Evolutionary conservation across 2,888 invertebrate genomes (phyloP).

Genomic region (Sphecodes monilicornis): DNA sequence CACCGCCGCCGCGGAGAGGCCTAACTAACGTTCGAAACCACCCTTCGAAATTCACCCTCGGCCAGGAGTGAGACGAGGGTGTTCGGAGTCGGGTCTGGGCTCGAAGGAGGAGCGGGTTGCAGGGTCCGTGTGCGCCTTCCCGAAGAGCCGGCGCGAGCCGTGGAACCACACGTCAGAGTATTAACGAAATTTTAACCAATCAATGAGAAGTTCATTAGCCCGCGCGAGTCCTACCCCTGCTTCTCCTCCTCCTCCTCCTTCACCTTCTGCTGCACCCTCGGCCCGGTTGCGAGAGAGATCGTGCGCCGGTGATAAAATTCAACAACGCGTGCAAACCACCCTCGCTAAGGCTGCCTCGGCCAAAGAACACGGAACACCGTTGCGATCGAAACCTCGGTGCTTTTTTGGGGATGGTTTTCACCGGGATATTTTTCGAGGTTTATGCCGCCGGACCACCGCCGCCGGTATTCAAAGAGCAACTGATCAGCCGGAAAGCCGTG

Average conservation of each 20-base stretch:
- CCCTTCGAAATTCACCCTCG: slow-evolving; percentile 81
- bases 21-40: slow-evolving; percentile 78
- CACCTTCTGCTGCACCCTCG: not conserved
- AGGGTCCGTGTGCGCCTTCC: slow-evolving; percentile 61
- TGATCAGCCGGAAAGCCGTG: slow-evolving; percentile 52
- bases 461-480: slow-evolving; percentile 55
- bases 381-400: not conserved
- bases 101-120: slow-evolving; percentile 65
- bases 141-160: slow-evolving; percentile 71
- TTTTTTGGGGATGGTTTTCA: not conserved
- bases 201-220: slow-evolving; percentile 84
- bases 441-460: slow-evolving; percentile 21
- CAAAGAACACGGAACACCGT: slow-evolving; percentile 22
- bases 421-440: slow-evolving; percentile 25
- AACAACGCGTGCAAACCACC: slow-evolving; percentile 64
- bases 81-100: slow-evolving; percentile 53
- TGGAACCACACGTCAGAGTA: slow-evolving; percentile 81
- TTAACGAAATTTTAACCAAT: slow-evolving; percentile 84
- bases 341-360: not conserved
- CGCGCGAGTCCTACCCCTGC: slow-evolving; percentile 65
- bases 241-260: not conserved
- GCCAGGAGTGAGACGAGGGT: slow-evolving; percentile 77
- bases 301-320: slow-evolving; percentile 77
- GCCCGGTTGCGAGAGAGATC: slow-evolving; percentile 76
- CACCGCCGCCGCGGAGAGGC: slow-evolving; percentile 74